Base-by-base conservation (phyloP, 2,113 vertebrate genomes). In the Gnathochromis pfefferi region DNA sequence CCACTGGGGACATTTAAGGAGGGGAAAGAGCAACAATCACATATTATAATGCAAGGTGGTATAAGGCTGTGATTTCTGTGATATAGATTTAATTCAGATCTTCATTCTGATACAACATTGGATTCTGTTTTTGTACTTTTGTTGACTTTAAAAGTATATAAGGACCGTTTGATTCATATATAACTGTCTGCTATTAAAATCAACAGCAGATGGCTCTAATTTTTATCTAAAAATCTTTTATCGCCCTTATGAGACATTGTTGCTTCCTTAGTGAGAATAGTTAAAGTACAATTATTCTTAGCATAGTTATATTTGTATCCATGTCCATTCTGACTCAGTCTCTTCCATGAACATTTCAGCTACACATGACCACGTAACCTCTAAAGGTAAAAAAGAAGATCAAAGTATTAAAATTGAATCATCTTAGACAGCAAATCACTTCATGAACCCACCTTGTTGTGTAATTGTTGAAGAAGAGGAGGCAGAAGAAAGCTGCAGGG, bases 401-500 rank as follows among this genome's bases (percentile, higher is more conserved):
- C 40, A 12, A 28, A 79, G 55, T 38, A 63, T 75, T 73, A 13
- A 21, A 68, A 49, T 4, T 5, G 10, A 78, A 86, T 51, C 7
- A 45, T 57, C 6, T 33, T 31, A 38, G 68, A n/a, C 38, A 28
- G 19, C 17, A 57, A 28, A n/a, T 75, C 2, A 75, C 26, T 80
- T 85, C 53, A 54, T 81, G 58, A 82, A 93, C 95, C 79, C 84
- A 96, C 95, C 95, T 95, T 95, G 94, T 86, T 93, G 94, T 85
- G 91, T 97, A 89, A 97, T 96, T 88, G 97, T 95, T 92, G 97
- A 97, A 87, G 98, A 89, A 78, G 94, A 97, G 80, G 97, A 89
- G 40, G 80, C 97, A 7, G 98, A 96, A 82, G 98, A 97, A 93
- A 99, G 96, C 95, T 98, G 98, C 85, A 99, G 95, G 38, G 98